Evolutionary conservation across 2,888 invertebrate species (phyloP), one percentile per base, ranked within the genome.

Genomic region (Caenorhabditis parvicauda): DNA sequence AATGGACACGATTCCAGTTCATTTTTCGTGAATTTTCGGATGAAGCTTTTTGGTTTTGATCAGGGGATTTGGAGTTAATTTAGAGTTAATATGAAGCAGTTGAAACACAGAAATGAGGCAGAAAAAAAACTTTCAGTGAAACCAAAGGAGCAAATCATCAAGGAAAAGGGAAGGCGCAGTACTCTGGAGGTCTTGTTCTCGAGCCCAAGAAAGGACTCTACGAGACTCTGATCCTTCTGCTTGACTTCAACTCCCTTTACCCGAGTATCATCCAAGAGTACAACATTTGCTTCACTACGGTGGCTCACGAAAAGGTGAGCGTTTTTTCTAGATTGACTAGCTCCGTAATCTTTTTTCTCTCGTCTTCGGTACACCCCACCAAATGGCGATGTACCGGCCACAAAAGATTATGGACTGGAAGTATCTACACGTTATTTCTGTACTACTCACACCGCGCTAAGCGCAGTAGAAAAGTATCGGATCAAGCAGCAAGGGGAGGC

Each of bases 191-290:
- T 72, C 86, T 99, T 42, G 98, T 99, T 1, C 84, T 99, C 57
- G 96, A 98, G 49, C 98, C 98, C 0, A 92, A 94, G 82, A 90
- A 90, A 81, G 98, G 96, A 35, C 92, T 98, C 77, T 99, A 99
- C 82, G 95, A 99, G 81, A 91, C 90, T 82, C 88, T 89, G 42
- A 90, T 99, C 58, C 85, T 99, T 19, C 85, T 99, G 14, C 91
- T 99, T 90, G 98, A 99, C 81, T 99, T 99, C 83, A 99, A 99
- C 85, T 95, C 95, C 0, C 84, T 99, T 54, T 99, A 99, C 83
- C 98, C 98, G 0, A 95, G 94, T 81, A 99, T 99, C 69, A 99
- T 99, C 74, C 98, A 98, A 82, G 98, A 99, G 81, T 99, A 90
- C 82, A 99, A 99, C 82, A 91, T 99, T 70, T 99, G 98, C 82